Conservation (phyloP, 2,888 invertebrate genomes). For the Dendrolimus houi region DNA sequence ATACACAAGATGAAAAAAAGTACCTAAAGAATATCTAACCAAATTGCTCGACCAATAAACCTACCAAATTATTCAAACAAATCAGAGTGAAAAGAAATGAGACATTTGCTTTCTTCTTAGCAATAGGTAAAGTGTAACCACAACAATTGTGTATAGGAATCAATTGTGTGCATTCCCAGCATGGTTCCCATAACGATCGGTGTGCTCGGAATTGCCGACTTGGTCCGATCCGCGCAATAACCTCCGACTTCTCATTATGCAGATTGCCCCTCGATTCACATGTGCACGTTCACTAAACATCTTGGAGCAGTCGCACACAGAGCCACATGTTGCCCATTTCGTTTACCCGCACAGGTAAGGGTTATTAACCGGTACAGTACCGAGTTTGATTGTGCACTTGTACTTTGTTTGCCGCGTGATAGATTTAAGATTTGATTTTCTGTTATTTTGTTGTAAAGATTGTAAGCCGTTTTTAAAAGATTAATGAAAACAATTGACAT, state of each 20-base stretch:
- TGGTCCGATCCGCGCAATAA: slow-evolving; percentile 60
- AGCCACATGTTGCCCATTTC: not conserved
- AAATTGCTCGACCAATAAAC: too few relatives aligned
- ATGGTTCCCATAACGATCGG: slow-evolving; percentile 53
- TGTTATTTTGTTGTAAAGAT: too few relatives aligned
- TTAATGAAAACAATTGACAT: too few relatives aligned
- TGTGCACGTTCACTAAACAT: slow-evolving; percentile 53
- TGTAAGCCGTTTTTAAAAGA: too few relatives aligned
- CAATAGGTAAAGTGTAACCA: not conserved
- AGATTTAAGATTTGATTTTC: too few relatives aligned
- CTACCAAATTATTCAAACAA: too few relatives aligned
- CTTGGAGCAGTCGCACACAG: slow-evolving; percentile 13
- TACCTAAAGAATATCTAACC: too few relatives aligned
- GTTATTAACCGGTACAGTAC: not conserved
- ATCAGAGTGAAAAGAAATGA: not conserved
- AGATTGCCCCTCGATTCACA: slow-evolving; percentile 56
- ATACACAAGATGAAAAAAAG: too few relatives aligned
- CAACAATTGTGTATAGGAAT: slow-evolving; percentile 22
- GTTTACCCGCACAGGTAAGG: not conserved
- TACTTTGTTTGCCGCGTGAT: not conserved
- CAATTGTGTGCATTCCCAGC: slow-evolving; percentile 36
- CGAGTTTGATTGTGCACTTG: not conserved
- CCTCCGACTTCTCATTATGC: slow-evolving; percentile 66
- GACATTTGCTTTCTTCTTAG: not conserved
- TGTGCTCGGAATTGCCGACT: slow-evolving; percentile 56